Percentiles rank a stretch among this genome's conserved stretches.
These are phyloP conservation scores for Calliphora vomitoria DNA, from an alignment of 2,888 invertebrate species.

Conservation along the genomic window DNA sequence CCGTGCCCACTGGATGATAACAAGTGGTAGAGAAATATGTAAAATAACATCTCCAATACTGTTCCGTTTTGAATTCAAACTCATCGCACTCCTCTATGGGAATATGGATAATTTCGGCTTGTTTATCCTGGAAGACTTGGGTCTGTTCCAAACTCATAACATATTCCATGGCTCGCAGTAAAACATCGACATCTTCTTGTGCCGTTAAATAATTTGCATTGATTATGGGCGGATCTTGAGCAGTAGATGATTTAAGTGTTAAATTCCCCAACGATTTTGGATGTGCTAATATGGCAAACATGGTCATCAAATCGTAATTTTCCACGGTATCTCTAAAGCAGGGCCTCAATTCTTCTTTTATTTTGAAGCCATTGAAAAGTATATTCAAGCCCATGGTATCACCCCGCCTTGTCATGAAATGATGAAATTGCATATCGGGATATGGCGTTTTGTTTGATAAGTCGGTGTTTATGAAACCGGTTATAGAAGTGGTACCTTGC, in stretches of 20 bases:
- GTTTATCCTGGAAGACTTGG: constrained; percentile 81
- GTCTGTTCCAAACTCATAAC: constrained; percentile 84
- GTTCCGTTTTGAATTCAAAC: constrained; percentile 77
- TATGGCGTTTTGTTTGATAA: constrained; percentile 84
- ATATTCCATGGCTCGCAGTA: constrained; percentile 81
- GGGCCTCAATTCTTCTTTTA: constrained; percentile 55
- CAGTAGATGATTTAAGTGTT: constrained; percentile 85
- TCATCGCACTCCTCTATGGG: constrained; percentile 77
- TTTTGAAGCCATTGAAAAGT: constrained; percentile 65
- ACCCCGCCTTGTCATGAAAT: constrained; percentile 79
- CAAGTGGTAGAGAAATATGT: constrained; percentile 88
- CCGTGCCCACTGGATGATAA: constrained; percentile 89
- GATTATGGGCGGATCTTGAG: constrained; percentile 86
- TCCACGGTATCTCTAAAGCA: constrained; percentile 51
- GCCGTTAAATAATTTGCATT: constrained; percentile 86
- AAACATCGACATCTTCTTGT: constrained; percentile 82
- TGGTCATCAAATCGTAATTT: constrained; percentile 65
- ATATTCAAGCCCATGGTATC: constrained; percentile 78
- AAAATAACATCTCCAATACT: constrained; percentile 89
- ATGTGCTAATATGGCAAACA: constrained; percentile 76
- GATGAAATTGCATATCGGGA: constrained; percentile 87
- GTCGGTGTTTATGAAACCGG: constrained; percentile 86
- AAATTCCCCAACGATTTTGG: constrained; percentile 85
- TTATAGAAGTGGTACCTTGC: constrained; percentile 83
- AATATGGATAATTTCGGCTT: constrained; percentile 77